Conservation (phyloP, 2,888 invertebrate species). For the Isoperla grammatica region DNA sequence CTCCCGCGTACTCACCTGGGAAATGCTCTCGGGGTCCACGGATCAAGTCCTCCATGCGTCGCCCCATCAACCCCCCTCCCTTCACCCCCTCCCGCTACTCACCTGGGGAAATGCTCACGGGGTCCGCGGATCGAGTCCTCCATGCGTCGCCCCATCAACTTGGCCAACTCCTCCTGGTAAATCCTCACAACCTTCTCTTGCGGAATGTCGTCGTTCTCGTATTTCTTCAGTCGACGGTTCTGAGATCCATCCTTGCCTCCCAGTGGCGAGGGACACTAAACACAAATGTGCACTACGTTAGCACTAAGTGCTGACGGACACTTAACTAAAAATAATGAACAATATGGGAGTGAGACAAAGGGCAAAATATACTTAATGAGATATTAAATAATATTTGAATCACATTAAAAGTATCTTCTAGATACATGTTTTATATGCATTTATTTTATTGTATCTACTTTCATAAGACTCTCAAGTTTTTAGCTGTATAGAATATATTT, state of each 20-base stretch:
- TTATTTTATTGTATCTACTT: too few relatives aligned
- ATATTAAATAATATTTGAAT: too few relatives aligned
- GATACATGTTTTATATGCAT: too few relatives aligned
- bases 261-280: conserved; percentile 75
- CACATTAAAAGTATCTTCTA: too few relatives aligned
- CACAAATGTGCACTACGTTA: background rate
- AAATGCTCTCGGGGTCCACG: conserved; percentile 72
- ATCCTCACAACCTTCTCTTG: conserved; percentile 94
- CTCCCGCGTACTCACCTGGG: conserved; percentile 54
- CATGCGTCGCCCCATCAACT: conserved; percentile 76
- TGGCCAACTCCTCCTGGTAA: conserved; percentile 91
- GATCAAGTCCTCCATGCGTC: conserved; percentile 62
- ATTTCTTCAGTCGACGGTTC: conserved; percentile 73
- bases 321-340: too few relatives aligned
- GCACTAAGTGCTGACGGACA: too few relatives aligned
- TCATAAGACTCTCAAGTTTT: too few relatives aligned
- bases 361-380: too few relatives aligned
- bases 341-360: too few relatives aligned
- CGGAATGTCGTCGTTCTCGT: conserved; percentile 90
- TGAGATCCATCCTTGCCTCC: conserved; percentile 64
- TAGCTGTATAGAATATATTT: too few relatives aligned
- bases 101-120: conserved; percentile 76
- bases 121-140: conserved; percentile 65
- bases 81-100: conserved; percentile 38
- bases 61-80: conserved; percentile 58